Percentiles rank a stretch among this genome's conserved stretches.
Evolutionary conservation across 2,888 invertebrate species (phyloP).

Genomic region (Leptopilina myrica): DNA sequence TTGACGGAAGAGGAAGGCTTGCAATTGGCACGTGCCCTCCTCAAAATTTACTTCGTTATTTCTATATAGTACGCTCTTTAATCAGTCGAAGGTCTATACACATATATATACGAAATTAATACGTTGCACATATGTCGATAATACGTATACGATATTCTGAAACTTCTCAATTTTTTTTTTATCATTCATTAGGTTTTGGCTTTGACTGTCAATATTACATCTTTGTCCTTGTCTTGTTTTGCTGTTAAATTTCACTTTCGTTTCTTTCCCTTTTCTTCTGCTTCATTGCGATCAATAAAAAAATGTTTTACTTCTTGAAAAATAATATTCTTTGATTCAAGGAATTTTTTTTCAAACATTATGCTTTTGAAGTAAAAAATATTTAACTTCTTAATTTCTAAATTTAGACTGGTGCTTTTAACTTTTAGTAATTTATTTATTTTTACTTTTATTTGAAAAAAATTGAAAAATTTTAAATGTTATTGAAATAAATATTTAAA

Average conservation of each 20-base stretch:
- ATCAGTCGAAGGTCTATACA: not conserved
- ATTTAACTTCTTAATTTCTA: no score
- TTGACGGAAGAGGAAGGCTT: conserved; percentile 53
- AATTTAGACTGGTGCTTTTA: no score
- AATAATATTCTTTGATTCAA: no score
- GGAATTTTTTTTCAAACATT: no score
- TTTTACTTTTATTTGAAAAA: no score
- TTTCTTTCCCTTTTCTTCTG: no score
- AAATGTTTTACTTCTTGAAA: no score
- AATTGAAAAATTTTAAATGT: no score
- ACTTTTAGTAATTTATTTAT: no score
- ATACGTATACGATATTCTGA: conserved; percentile 27
- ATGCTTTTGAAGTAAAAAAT: no score
- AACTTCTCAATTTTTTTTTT: not conserved
- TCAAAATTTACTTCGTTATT: conserved; percentile 51
- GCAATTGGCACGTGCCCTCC: conserved; percentile 49
- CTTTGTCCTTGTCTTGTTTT: not conserved
- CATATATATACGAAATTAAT: not conserved
- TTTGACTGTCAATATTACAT: conserved; percentile 36
- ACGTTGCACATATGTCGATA: conserved; percentile 20
- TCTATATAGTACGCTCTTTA: conserved; percentile 37
- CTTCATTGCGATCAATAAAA: no score
- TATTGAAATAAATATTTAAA: no score
- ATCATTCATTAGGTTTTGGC: not conserved
- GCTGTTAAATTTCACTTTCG: not conserved